These are phyloP conservation scores for Lamprologus callipterus DNA, from an alignment of 2,113 vertebrate genomes.

Conservation along the genomic window DNA sequence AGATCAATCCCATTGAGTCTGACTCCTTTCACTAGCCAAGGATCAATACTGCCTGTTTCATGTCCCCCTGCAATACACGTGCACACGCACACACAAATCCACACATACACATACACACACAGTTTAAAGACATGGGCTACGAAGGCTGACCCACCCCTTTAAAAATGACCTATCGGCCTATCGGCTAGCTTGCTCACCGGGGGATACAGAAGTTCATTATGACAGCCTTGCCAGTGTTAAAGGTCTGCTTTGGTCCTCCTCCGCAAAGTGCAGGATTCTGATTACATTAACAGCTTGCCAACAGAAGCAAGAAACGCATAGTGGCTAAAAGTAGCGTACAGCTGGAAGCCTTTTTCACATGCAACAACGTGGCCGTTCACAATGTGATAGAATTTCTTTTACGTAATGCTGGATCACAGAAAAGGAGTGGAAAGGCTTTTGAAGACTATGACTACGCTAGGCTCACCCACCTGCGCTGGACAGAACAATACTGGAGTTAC, in stretches of 20 bases:
- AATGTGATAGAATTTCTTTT: not conserved
- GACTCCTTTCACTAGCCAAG: conserved; percentile 57
- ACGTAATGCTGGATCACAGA: not conserved
- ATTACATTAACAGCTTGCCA: conserved; percentile 26
- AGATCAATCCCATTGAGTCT: conserved; percentile 66
- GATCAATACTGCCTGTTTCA: conserved; percentile 66
- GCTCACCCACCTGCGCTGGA: not conserved
- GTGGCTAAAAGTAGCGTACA: not conserved
- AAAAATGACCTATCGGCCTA: conserved; percentile 63
- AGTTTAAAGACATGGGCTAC: conserved; percentile 42
- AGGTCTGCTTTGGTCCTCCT: conserved; percentile 45
- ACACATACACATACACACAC: not conserved
- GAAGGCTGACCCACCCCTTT: conserved; percentile 42
- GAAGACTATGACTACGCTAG: not conserved
- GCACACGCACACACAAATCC: not conserved
- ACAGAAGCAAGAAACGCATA: not conserved
- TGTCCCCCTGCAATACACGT: conserved; percentile 39
- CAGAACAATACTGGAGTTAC: not conserved
- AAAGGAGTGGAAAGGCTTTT: not conserved
- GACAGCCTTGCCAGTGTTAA: conserved; percentile 46
- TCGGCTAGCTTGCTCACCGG: conserved; percentile 46
- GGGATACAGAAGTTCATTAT: conserved; percentile 64
- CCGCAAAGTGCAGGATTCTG: conserved; percentile 23
- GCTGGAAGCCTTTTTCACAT: not conserved
- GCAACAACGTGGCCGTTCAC: not conserved